Percentiles rank a stretch among this genome's conserved stretches.
These are phyloP conservation scores for Hydrotaea cyrtoneurina DNA, from an alignment of 2,888 invertebrate genomes.

Conservation along the genomic window DNA sequence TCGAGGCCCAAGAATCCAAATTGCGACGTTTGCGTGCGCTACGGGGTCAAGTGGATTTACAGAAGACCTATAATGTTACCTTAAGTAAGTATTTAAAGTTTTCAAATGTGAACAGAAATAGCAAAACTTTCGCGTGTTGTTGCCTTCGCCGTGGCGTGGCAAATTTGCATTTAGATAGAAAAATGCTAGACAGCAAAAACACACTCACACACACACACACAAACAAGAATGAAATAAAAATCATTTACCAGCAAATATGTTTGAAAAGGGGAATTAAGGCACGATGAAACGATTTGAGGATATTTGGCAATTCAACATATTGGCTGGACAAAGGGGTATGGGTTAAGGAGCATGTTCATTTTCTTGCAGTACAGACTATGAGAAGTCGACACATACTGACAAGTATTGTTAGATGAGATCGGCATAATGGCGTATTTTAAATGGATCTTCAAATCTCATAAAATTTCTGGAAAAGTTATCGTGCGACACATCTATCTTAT, in stretches of 20 bases:
- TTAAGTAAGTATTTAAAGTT: conserved; percentile 87
- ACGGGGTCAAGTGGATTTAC: conserved; percentile 95
- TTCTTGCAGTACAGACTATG: too few species aligned
- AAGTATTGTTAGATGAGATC: too few species aligned
- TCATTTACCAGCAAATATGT: neutral
- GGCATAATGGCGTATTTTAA: too few species aligned
- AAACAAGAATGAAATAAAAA: neutral
- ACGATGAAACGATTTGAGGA: neutral
- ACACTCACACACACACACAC: neutral
- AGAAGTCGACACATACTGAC: too few species aligned
- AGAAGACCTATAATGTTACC: conserved; percentile 94
- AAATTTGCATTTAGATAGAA: conserved; percentile 37
- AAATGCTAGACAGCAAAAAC: neutral
- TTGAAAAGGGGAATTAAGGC: neutral
- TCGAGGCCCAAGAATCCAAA: conserved; percentile 97
- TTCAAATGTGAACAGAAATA: neutral
- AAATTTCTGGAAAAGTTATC: too few species aligned
- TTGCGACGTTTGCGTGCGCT: conserved; percentile 94
- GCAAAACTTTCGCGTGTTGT: neutral
- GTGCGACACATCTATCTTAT: too few species aligned
- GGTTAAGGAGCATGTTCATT: too few species aligned
- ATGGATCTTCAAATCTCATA: too few species aligned
- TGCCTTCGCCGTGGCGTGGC: neutral
- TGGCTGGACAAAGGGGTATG: too few species aligned
- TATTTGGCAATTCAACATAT: too few species aligned